Conservation (phyloP, 2,888 invertebrate genomes). For the Agonum fuliginosum region DNA sequence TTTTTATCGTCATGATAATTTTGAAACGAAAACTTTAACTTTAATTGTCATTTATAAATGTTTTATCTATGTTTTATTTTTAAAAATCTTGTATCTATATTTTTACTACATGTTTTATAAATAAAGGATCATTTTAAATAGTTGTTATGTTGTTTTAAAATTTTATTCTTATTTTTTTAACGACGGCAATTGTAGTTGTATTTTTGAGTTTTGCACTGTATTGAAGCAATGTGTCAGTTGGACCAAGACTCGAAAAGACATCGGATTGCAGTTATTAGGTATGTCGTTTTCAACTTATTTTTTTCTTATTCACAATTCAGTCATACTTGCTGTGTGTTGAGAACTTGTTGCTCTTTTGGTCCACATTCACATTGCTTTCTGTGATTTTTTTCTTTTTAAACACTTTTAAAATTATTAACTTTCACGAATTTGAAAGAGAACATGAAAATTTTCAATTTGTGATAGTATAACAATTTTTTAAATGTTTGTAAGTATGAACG, state of each 20-base stretch:
- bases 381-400: constrained; percentile 59
- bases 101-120: constrained; percentile 58
- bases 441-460: background rate
- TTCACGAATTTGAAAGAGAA: background rate
- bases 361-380: constrained; percentile 64
- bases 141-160: constrained; percentile 29
- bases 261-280: constrained; percentile 49
- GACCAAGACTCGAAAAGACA: constrained; percentile 42
- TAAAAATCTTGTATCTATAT: constrained; percentile 54
- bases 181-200: constrained; percentile 18
- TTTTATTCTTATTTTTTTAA: constrained; percentile 24
- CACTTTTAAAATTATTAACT: constrained; percentile 55
- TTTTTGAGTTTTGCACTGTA: constrained; percentile 47
- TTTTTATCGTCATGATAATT: constrained; percentile 18
- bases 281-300: constrained; percentile 42
- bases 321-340: constrained; percentile 34
- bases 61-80: constrained; percentile 38
- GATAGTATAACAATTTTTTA: constrained; percentile 2
- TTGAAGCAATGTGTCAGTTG: constrained; percentile 56
- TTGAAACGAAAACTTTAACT: constrained; percentile 15
- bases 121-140: constrained; percentile 53
- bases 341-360: constrained; percentile 52
- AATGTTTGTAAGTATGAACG: background rate
- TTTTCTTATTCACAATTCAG: constrained; percentile 35
- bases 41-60: constrained; percentile 27